Evolutionary conservation across 2,797 vertebrate species (phyloP).

Genomic region (Gymnothorax javanicus): DNA sequence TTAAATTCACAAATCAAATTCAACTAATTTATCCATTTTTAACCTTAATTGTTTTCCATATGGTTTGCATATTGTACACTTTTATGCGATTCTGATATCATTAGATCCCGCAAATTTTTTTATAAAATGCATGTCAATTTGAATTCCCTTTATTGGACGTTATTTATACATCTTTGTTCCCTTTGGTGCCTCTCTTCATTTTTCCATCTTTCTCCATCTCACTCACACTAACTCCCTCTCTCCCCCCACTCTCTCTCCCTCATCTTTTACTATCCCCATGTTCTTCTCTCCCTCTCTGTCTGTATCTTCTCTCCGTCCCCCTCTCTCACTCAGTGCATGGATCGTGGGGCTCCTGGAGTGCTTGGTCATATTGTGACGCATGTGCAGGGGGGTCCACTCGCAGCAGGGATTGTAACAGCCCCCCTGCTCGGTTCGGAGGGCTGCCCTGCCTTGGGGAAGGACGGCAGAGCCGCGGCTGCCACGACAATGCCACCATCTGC

Average conservation of each 20-base stretch:
- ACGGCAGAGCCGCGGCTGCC: conserved; percentile 75
- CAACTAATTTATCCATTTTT: neutral
- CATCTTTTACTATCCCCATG: neutral
- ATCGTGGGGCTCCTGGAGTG: conserved; percentile 79
- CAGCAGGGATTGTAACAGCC: conserved; percentile 72
- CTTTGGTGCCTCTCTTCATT: neutral
- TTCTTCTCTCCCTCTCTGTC: conserved; percentile 8
- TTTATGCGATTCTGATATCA: too few relatives aligned
- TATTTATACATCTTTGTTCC: neutral
- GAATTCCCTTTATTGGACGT: neutral
- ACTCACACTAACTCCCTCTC: neutral
- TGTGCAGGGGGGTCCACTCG: conserved; percentile 74
- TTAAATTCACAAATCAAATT: neutral
- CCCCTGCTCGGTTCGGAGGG: conserved; percentile 79
- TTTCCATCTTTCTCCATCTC: neutral
- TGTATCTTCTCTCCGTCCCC: neutral
- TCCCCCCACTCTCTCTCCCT: neutral
- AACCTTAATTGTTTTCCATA: neutral
- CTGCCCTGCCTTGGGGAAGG: conserved; percentile 75
- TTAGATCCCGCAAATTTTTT: neutral
- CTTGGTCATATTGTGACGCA: conserved; percentile 75
- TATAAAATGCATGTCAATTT: neutral
- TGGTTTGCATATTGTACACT: neutral
- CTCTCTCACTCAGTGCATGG: conserved; percentile 72
- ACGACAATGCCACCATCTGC: conserved; percentile 71